Base-by-base conservation (phyloP, 2,888 invertebrate genomes). In the Caenorhabditis sp. region DNA sequence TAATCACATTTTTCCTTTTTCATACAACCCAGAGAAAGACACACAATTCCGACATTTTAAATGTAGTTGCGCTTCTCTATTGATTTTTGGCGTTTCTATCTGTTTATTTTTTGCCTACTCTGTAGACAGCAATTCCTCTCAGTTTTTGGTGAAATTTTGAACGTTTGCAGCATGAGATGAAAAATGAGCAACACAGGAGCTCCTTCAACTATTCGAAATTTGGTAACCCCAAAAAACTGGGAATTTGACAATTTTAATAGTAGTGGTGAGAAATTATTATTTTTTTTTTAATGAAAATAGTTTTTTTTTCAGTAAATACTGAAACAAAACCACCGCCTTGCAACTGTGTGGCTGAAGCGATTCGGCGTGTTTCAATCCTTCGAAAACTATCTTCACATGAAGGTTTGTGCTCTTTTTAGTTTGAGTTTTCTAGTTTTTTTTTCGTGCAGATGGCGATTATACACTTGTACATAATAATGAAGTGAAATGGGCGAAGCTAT, bases 401-500 rank as follows among this genome's bases (percentile, higher is more conserved):
- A 69, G 78, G 76, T 68, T 53, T 31, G 14, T 37, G 5, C 24
- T 49, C n/a, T 43, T 60, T 8, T 53, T 50, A 5, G 4, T 17
- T 19, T 10, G 17, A n/a, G 12, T 61, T 49, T 8, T 23, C 6
- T 43, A 21, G 49, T 27, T 4, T 58, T 31, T 58, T 63, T 66
- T 53, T n/a, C n/a, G n/a, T n/a, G n/a, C 57, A 81, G 81, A 79
- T 49, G 78, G 75, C 21, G 79, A 78, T 21, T 81, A 68, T 59
- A 74, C 77, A 21, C 55, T 82, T 36, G 69, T 83, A 5, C 67
- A 79, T 21, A 82, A 81, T 66, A 70, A 78, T 37, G 82, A 83
- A 54, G 62, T 81, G 12, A 67, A 81, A 65, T 83, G 83, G 83
- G 79, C 81, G 4, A 74, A 77, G 37, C 66, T 86, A 4, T 86